These are phyloP conservation scores for Melanogrammus aeglefinus DNA, from an alignment of 2,797 vertebrate genomes.

Conservation along the genomic window DNA sequence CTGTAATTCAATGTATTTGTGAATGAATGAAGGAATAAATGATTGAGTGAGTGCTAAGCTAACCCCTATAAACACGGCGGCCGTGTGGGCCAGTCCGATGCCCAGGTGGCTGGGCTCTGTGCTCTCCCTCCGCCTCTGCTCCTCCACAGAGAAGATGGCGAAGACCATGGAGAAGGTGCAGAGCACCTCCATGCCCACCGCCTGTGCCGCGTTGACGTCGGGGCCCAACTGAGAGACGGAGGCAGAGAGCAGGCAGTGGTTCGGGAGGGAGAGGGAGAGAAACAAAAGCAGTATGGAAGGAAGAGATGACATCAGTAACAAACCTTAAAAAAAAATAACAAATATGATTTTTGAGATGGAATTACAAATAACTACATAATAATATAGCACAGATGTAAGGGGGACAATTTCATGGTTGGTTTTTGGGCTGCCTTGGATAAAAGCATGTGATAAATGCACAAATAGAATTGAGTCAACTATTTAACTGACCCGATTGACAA, in stretches of 20 bases:
- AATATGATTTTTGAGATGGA: background rate
- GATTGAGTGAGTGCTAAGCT: constrained; percentile 31
- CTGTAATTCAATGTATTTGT: background rate
- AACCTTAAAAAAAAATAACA: background rate
- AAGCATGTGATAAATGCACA: too few species aligned
- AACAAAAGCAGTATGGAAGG: background rate
- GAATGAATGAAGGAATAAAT: background rate
- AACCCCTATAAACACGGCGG: constrained; percentile 76
- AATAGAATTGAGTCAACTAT: background rate
- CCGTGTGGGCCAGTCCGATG: constrained; percentile 77
- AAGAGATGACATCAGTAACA: background rate
- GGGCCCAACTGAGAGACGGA: constrained; percentile 65
- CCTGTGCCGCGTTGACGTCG: constrained; percentile 73
- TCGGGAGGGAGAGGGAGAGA: background rate
- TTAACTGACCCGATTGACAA: constrained; percentile 71
- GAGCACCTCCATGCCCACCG: constrained; percentile 76
- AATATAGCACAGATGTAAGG: background rate
- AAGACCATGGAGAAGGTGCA: constrained; percentile 84
- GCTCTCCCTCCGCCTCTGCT: constrained; percentile 58
- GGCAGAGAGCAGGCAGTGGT: background rate
- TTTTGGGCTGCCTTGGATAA: background rate
- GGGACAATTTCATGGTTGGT: background rate
- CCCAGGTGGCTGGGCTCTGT: constrained; percentile 75
- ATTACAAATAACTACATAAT: background rate
- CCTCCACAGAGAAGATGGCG: constrained; percentile 76